Percentiles rank a stretch among this genome's conserved stretches.
These are phyloP conservation scores for Amblyopsis rosae DNA, from an alignment of 2,113 vertebrate species.

Conservation along the genomic window DNA sequence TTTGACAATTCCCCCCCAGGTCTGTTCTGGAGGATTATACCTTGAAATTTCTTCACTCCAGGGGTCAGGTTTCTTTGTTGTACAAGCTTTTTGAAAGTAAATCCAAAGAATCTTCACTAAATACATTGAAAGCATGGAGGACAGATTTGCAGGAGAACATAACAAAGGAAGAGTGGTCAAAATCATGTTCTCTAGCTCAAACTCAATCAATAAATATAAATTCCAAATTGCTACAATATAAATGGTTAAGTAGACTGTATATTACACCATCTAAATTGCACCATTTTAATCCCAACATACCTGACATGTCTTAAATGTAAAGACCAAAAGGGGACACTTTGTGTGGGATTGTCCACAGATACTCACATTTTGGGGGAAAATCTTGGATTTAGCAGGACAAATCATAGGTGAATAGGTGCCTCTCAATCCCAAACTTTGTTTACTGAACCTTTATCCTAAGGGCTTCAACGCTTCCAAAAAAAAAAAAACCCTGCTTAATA, in stretches of 20 bases:
- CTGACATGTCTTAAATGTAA: constrained; percentile 23
- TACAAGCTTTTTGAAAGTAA: constrained; percentile 8
- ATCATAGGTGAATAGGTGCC: background rate
- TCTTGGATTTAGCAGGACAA: background rate
- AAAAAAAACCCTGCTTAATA: background rate
- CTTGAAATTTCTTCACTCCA: no score
- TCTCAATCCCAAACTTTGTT: background rate
- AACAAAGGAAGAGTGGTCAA: constrained; percentile 17
- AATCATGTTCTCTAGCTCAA: constrained; percentile 2
- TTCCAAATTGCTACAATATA: constrained; percentile 9
- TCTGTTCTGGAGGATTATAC: background rate
- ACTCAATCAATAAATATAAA: constrained; percentile 5
- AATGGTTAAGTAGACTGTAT: constrained; percentile 10
- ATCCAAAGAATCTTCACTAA: background rate
- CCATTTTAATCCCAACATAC: constrained; percentile 21
- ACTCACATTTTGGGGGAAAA: background rate
- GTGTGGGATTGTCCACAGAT: constrained; percentile 20
- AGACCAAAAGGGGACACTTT: constrained; percentile 6
- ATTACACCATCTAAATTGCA: constrained; percentile 15
- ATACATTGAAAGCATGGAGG: background rate
- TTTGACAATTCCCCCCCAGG: constrained; percentile 1
- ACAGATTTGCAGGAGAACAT: constrained; percentile 12
- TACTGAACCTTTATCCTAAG: background rate
- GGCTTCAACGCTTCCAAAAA: background rate
- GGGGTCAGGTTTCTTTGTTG: constrained; percentile 1